Evolutionary conservation across 1,140 invertebrate genomes (phyloP).

Genomic region (Thalassaphorura encarpata): DNA sequence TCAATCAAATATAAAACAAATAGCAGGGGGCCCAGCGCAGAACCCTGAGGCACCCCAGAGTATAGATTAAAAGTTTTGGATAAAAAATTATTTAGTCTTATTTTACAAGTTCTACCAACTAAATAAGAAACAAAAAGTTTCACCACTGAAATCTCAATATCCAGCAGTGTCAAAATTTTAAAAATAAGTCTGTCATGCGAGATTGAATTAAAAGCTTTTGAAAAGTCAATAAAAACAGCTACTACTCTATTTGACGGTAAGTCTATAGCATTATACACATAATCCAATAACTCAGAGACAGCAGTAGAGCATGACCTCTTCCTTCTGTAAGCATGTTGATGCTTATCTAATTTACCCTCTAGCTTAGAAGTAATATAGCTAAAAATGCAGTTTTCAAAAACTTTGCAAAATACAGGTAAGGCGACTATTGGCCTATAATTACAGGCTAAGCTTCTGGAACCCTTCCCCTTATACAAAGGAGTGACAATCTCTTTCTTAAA

Average conservation of each 20-base stretch:
- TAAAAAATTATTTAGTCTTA: too few species aligned
- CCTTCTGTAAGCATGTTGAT: not conserved
- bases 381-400: not conserved
- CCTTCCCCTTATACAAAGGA: constrained; percentile 3
- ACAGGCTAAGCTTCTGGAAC: too few species aligned
- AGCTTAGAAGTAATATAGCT: not conserved
- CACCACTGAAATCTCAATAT: too few species aligned
- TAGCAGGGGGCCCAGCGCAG: too few species aligned
- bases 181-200: too few species aligned
- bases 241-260: not conserved
- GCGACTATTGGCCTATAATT: not conserved
- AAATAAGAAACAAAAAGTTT: too few species aligned
- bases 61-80: too few species aligned
- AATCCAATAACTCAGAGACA: not conserved
- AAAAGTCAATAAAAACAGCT: constrained; percentile 1
- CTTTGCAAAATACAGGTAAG: not conserved
- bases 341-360: not conserved
- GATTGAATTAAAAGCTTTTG: constrained; percentile 3
- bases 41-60: too few species aligned
- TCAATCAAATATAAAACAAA: too few species aligned
- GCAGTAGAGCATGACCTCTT: not conserved
- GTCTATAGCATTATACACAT: not conserved
- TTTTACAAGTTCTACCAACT: too few species aligned
- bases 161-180: too few species aligned
- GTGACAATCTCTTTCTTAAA: not conserved